phyloP scores from a whole-genome alignment of 2,888 invertebrate species.

The Congeria kusceri region DNA sequence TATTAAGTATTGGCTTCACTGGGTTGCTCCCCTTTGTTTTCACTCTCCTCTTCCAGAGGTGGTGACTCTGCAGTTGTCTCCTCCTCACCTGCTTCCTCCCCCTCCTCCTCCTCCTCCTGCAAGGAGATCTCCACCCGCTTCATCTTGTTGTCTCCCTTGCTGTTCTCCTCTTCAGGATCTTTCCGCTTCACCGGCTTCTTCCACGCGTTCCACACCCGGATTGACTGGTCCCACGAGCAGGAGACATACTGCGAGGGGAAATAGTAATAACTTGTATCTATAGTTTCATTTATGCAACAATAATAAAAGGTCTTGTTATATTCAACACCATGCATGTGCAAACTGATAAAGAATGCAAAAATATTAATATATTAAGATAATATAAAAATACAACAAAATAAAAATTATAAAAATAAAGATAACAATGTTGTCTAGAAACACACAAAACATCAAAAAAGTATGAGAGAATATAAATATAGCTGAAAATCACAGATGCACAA shows the following conservation, averaged over 20 bases:
- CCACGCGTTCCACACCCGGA: slow-evolving; percentile 85
- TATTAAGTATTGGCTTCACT: too few species aligned
- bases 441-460: not conserved
- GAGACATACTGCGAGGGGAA: slow-evolving; percentile 84
- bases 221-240: slow-evolving; percentile 84
- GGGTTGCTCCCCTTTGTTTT: not conserved
- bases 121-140: slow-evolving; percentile 61
- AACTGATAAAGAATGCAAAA: too few species aligned
- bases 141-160: slow-evolving; percentile 67
- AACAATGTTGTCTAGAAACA: too few species aligned
- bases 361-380: too few species aligned
- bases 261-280: too few species aligned
- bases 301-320: too few species aligned
- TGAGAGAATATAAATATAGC: too few species aligned
- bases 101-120: slow-evolving; percentile 63
- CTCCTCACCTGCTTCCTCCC: slow-evolving; percentile 52
- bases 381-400: too few species aligned
- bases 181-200: slow-evolving; percentile 70
- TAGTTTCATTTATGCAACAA: too few species aligned
- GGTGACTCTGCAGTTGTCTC: not conserved
- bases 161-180: slow-evolving; percentile 53
- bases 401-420: too few species aligned
- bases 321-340: too few species aligned
- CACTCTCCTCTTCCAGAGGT: not conserved
- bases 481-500: too few species aligned